These are phyloP conservation scores for Rhinopithecus roxellana DNA, from an alignment of 2,113 vertebrate species.

Conservation along the genomic window DNA sequence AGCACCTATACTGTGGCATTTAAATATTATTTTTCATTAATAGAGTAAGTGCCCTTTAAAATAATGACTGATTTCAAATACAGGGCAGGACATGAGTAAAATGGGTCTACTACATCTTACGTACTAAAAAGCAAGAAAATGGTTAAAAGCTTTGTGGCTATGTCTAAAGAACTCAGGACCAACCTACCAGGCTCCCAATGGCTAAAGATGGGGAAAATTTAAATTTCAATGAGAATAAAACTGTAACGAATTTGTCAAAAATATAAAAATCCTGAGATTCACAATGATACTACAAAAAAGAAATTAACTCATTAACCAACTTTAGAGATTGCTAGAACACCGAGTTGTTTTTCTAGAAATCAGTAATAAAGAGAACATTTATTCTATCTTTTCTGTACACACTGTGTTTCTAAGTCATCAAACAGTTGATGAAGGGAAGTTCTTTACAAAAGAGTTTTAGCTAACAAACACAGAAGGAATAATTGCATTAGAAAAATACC, in stretches of 20 bases:
- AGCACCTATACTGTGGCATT: background rate
- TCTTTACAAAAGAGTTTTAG: conserved; percentile 26
- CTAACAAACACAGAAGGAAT: background rate
- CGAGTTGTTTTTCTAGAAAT: conserved; percentile 31
- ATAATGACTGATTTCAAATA: background rate
- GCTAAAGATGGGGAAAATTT: background rate
- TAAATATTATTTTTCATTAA: background rate
- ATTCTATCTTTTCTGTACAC: conserved; percentile 12
- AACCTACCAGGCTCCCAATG: background rate
- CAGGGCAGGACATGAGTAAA: background rate
- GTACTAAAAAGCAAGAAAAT: background rate
- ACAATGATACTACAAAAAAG: background rate
- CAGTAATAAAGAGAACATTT: conserved; percentile 49
- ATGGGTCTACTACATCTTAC: background rate
- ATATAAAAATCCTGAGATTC: background rate
- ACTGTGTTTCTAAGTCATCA: conserved; percentile 34
- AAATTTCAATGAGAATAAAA: background rate
- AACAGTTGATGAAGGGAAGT: background rate
- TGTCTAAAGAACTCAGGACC: background rate
- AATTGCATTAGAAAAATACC: background rate
- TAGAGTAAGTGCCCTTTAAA: background rate
- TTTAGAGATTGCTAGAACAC: conserved; percentile 24
- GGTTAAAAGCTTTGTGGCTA: background rate
- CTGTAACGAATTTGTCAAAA: background rate
- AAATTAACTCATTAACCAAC: background rate